Evolutionary conservation across 2,797 vertebrate species (phyloP).

Genomic region (Smutsia temminckii): DNA sequence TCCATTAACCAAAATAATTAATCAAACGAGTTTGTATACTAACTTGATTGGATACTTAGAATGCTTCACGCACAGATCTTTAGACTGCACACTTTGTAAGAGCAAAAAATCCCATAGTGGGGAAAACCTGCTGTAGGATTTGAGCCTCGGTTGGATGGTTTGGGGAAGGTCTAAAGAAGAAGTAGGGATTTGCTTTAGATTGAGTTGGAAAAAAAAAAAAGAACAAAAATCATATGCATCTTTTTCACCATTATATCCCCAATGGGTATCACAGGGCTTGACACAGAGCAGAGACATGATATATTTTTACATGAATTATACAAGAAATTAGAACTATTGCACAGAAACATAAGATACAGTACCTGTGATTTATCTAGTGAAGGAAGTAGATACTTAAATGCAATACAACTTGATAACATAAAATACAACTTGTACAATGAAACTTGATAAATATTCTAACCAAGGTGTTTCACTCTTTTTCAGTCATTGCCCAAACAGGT

Average conservation of each 20-base stretch:
- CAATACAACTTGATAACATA: neutral
- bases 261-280: neutral
- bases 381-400: neutral
- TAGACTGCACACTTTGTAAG: neutral
- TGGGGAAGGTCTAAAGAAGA: no score
- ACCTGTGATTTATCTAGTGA: neutral
- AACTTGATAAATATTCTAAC: neutral
- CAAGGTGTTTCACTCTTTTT: neutral
- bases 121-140: no score
- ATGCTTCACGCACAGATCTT: neutral
- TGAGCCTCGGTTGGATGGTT: no score
- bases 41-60: neutral
- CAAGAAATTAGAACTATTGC: neutral
- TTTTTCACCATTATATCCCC: neutral
- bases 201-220: no score
- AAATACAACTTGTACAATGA: neutral
- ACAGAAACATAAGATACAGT: neutral
- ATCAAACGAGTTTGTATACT: neutral
- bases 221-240: neutral
- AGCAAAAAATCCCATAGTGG: no score
- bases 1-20: neutral
- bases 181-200: no score
- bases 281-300: neutral
- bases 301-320: neutral
- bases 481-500: constrained; percentile 28